Base-by-base conservation (phyloP, 2,797 vertebrate genomes). In the Phrynocephalus guinanensis region DNA sequence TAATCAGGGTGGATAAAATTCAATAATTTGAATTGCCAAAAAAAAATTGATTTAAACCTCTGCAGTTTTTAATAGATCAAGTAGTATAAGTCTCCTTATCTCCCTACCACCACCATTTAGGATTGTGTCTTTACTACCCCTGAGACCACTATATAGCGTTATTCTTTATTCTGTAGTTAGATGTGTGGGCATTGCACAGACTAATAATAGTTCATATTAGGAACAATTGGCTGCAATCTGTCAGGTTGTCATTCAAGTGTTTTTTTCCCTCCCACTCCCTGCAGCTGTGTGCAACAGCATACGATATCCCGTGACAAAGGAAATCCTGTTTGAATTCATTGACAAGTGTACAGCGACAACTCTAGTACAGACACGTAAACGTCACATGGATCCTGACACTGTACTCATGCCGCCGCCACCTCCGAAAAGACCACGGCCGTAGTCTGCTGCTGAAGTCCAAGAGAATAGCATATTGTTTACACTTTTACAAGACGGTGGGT, bases 281-380 rank as follows among this genome's bases (percentile, higher is more conserved):
- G 3, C 96, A 99, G 99, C 98, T 95, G 98, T 99, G 88, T 99
- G 99, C 92, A 98, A 98, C 94, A 99, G 98, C 96, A 99, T 99
- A 97, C 96, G 97, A 93, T 97, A 98, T 91, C 99, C 99, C 0
- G 99, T 99, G 95, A 99, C 99, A 0, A 99, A 99, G 97, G 98
- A 98, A 93, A 98, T 98, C 94, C 98, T 99, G 56, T 97, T 99
- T 89, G 97, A 98, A 96, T 98, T 98, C 90, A 97, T 99, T 91
- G 98, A 99, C 94, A 98, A 97, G 94, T 97, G 97, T 86, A 91
- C 95, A 44, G 96, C 96, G 93, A 95, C 95, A 86, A 95, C 96
- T 90, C 97, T 98, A 90, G 96, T 96, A 93, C 98, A 98, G 94
- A 95, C 92, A 0, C 97, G 97, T 85, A 99, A 98, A 91, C 97